Percentiles rank a stretch among this genome's conserved stretches.
phyloP scores from a whole-genome alignment of 1,140 invertebrate genomes.

The Drosophila sulfurigaster region DNA sequence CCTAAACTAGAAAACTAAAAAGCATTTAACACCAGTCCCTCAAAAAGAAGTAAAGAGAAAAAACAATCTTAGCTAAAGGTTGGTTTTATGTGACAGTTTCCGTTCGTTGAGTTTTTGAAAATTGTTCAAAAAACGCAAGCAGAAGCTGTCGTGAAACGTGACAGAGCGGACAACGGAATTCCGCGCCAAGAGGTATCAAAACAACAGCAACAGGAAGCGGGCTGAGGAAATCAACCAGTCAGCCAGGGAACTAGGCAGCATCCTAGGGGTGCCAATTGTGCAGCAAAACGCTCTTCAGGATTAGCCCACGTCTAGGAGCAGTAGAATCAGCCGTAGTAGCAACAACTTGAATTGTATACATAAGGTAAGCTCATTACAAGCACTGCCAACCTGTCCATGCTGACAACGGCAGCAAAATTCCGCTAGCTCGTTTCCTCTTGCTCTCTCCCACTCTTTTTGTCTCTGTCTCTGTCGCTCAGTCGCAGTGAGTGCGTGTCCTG shows the following conservation, averaged over 20 bases:
- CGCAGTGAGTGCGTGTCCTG: conserved; percentile 26
- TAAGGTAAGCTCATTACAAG: conserved; percentile 79
- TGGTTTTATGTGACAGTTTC: conserved; percentile 66
- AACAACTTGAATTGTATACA: conserved; percentile 63
- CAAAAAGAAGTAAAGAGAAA: conserved; percentile 26
- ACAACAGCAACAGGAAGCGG: conserved; percentile 65
- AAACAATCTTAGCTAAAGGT: conserved; percentile 19
- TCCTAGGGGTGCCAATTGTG: conserved; percentile 66
- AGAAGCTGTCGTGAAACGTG: conserved; percentile 30
- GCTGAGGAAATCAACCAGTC: conserved; percentile 54
- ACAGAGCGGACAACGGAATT: conserved; percentile 66
- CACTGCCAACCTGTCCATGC: conserved; percentile 54
- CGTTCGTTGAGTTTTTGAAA: conserved; percentile 69
- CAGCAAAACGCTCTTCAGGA: conserved; percentile 72
- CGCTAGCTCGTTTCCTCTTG: background rate
- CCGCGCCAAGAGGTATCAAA: conserved; percentile 64
- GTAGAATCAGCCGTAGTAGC: conserved; percentile 32
- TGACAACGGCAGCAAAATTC: conserved; percentile 50
- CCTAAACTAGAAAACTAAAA: conserved; percentile 32
- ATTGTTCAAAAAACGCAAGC: conserved; percentile 53
- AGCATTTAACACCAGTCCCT: conserved; percentile 24
- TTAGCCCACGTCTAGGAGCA: conserved; percentile 48
- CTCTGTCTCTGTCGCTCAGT: background rate
- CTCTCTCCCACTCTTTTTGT: background rate
- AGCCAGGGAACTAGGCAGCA: conserved; percentile 24